Percentiles rank a stretch among this genome's conserved stretches.
These are phyloP conservation scores for Numenius phaeopus DNA, from an alignment of 2,797 vertebrate genomes.

Conservation along the genomic window DNA sequence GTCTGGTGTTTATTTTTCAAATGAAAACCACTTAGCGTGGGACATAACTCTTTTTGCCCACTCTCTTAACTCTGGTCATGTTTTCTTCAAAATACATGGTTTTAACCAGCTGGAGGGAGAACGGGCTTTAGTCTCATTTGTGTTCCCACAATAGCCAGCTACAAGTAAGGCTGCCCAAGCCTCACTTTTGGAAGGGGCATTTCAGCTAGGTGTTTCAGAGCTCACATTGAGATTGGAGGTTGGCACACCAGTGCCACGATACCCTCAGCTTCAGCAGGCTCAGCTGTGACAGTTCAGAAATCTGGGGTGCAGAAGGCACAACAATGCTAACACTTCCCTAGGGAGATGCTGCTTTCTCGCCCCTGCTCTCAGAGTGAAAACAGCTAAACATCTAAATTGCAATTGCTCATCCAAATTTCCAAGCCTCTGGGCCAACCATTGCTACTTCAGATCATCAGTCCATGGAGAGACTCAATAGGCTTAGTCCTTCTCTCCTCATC, in stretches of 20 bases:
- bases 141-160: background rate
- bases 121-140: background rate
- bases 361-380: background rate
- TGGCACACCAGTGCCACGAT: background rate
- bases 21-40: background rate
- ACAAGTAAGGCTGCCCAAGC: background rate
- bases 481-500: background rate
- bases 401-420: background rate
- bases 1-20: background rate
- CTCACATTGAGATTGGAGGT: background rate
- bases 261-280: background rate
- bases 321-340: background rate
- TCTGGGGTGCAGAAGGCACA: background rate
- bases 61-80: background rate
- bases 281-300: background rate
- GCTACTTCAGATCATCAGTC: background rate
- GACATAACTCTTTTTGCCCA: background rate
- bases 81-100: background rate
- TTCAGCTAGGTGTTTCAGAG: background rate
- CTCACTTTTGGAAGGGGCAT: background rate
- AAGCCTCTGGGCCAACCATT: background rate
- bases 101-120: background rate
- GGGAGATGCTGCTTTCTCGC: background rate
- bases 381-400: background rate
- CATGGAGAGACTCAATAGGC: background rate